Evolutionary conservation across 2,113 vertebrate genomes (phyloP), one percentile per base, ranked within the genome.

Genomic region (Cervus canadensis): DNA sequence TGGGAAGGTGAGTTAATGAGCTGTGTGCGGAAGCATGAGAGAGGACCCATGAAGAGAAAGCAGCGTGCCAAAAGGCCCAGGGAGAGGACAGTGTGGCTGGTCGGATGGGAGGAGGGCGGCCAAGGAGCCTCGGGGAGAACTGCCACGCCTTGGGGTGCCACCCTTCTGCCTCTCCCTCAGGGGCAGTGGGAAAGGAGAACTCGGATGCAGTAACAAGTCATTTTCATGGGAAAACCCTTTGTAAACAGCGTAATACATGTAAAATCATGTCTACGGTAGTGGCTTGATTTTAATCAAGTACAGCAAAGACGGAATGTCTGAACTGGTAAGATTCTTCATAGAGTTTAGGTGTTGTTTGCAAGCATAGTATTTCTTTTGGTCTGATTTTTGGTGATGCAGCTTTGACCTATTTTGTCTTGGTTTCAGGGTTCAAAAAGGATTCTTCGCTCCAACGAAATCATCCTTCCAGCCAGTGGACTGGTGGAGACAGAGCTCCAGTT

Each of bases 371-470:
- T 81, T 84, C 33, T 84, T 89, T 98, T 99, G 98, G 98, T 99
- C 43, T 48, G 25, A 36, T 36, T 86, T 92, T 60, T 71, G 19
- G 26, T 88, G 60, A 40, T 17, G 59, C 12, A n/a, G 30, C 21
- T 79, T 64, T 91, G 59, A 95, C 87, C 76, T 5, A 5, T 33
- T 64, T 45, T 96, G 12, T 94, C 54, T 95, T 79, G 83, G 62
- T 97, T 97, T 95, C 98, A 99, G 99, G 99, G 99, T 79, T 99
- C 99, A 11, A 99, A 99, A 97, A 98, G 99, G 64, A 99, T 99
- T 98, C 99, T 99, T 96, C 99, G 99, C 62, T 99, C 99, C 97
- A 99, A 99, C 5, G 99, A 99, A 98, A 99, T 99, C 96, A 98
- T 99, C 93, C 98, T 99, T 96, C 99, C 99, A 26, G 98, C 99